phyloP scores from a whole-genome alignment of 2,888 invertebrate species.

The Melangyna quadrimaculata region DNA sequence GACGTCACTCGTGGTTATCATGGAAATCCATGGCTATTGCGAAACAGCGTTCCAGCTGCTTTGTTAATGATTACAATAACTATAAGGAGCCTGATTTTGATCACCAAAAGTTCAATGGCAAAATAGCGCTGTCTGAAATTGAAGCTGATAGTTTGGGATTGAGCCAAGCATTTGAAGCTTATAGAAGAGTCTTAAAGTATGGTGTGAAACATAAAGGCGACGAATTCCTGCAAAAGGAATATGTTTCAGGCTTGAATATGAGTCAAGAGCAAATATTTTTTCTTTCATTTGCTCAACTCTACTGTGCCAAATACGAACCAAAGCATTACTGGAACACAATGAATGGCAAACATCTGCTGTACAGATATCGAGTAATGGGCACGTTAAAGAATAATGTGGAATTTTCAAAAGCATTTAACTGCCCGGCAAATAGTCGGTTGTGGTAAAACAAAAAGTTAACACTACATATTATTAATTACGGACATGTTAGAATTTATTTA shows the following conservation, averaged over 20 bases:
- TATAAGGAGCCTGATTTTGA: constrained; percentile 77
- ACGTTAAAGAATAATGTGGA: constrained; percentile 78
- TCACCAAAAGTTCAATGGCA: constrained; percentile 75
- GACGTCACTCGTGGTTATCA: constrained; percentile 77
- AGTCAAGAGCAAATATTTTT: constrained; percentile 77
- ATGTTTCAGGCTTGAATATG: constrained; percentile 76
- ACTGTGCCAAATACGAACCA: constrained; percentile 77
- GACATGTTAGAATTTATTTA: no score
- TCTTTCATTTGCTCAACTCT: constrained; percentile 77
- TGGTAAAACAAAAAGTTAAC: no score
- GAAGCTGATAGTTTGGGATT: constrained; percentile 78
- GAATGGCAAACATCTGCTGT: constrained; percentile 75
- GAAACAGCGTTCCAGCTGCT: constrained; percentile 75
- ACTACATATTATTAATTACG: no score
- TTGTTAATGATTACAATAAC: constrained; percentile 74
- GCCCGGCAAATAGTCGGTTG: no score
- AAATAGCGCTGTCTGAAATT: constrained; percentile 76
- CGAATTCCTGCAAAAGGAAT: constrained; percentile 1
- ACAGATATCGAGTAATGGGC: constrained; percentile 78
- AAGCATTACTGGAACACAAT: constrained; percentile 77
- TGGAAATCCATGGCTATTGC: constrained; percentile 74
- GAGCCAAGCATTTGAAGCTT: constrained; percentile 74
- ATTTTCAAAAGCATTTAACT: constrained; percentile 76
- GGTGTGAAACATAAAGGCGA: constrained; percentile 24
- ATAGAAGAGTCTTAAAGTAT: constrained; percentile 72